These are phyloP conservation scores for Lordiphosa andalusiaca DNA, from an alignment of 2,888 invertebrate genomes.

Conservation along the genomic window DNA sequence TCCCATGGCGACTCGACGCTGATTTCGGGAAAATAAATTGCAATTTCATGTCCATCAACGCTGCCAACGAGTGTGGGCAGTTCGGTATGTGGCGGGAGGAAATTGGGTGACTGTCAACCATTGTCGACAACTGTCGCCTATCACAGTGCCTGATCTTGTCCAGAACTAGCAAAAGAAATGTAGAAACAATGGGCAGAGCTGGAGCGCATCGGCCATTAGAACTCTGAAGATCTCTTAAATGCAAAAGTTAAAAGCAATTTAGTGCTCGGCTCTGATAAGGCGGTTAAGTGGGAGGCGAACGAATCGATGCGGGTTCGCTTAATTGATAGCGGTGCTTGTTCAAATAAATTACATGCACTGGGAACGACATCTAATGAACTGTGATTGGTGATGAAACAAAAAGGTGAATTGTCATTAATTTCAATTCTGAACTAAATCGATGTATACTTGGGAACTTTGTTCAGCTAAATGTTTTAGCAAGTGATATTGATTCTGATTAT, in stretches of 20 bases:
- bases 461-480: too few relatives aligned
- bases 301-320: slow-evolving; percentile 56
- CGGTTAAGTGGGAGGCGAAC: slow-evolving; percentile 1
- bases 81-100: neutral
- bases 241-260: slow-evolving; percentile 15
- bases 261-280: slow-evolving; percentile 42
- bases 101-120: slow-evolving; percentile 8
- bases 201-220: slow-evolving; percentile 42
- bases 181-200: slow-evolving; percentile 30
- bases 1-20: slow-evolving; percentile 50
- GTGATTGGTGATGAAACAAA: too few relatives aligned
- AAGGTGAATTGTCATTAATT: slow-evolving; percentile 1
- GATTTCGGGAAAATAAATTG: slow-evolving; percentile 71
- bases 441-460: too few relatives aligned
- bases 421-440: too few relatives aligned
- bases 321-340: slow-evolving; percentile 44
- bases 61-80: slow-evolving; percentile 13
- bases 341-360: slow-evolving; percentile 8
- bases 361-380: slow-evolving; percentile 18
- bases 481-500: too few relatives aligned
- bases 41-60: slow-evolving; percentile 72
- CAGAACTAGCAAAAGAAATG: slow-evolving; percentile 30
- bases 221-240: slow-evolving; percentile 26
- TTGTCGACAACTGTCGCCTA: slow-evolving; percentile 42
- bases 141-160: slow-evolving; percentile 46